A percentile compares a stretch with the other conserved stretches of the same genome.
These are phyloP conservation scores for Nematopogon swammerdamellus DNA, from an alignment of 2,888 invertebrate species.

Conservation along the genomic window DNA sequence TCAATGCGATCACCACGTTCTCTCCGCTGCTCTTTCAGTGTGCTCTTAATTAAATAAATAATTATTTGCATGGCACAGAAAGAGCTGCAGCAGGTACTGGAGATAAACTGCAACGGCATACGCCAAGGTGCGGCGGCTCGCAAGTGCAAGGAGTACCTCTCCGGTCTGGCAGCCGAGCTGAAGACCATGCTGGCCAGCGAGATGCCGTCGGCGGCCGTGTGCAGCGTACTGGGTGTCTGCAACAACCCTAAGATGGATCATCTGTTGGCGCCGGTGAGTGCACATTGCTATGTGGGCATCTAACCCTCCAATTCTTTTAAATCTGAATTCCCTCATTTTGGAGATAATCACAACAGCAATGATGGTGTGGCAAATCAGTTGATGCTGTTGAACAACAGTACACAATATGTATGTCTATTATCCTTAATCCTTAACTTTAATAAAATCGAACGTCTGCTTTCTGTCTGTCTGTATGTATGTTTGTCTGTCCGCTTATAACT, in stretches of 20 bases:
- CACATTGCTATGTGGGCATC: no score
- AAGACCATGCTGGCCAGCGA: slow-evolving; percentile 79
- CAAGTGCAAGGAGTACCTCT: slow-evolving; percentile 64
- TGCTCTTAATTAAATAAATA: no score
- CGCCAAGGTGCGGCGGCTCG: slow-evolving; percentile 61
- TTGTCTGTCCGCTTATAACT: no score
- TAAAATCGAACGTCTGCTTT: no score
- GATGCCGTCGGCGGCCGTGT: slow-evolving; percentile 82
- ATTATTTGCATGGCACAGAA: slow-evolving; percentile 44
- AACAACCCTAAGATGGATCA: slow-evolving; percentile 70
- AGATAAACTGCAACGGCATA: slow-evolving; percentile 76
- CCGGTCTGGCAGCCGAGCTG: slow-evolving; percentile 66
- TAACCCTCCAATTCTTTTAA: not conserved
- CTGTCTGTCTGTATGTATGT: no score
- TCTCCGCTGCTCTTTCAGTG: no score
- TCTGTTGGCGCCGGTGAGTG: slow-evolving; percentile 47
- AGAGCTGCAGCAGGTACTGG: slow-evolving; percentile 74
- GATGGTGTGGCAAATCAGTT: not conserved
- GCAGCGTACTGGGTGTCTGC: slow-evolving; percentile 79
- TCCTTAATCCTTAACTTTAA: not conserved
- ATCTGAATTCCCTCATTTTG: not conserved
- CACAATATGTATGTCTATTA: not conserved
- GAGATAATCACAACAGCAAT: not conserved
- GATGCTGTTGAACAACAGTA: not conserved
- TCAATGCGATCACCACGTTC: no score